A percentile compares a stretch with the other conserved stretches of the same genome.
Evolutionary conservation across 2,797 vertebrate species (phyloP).

Genomic region (Rhinella marina): DNA sequence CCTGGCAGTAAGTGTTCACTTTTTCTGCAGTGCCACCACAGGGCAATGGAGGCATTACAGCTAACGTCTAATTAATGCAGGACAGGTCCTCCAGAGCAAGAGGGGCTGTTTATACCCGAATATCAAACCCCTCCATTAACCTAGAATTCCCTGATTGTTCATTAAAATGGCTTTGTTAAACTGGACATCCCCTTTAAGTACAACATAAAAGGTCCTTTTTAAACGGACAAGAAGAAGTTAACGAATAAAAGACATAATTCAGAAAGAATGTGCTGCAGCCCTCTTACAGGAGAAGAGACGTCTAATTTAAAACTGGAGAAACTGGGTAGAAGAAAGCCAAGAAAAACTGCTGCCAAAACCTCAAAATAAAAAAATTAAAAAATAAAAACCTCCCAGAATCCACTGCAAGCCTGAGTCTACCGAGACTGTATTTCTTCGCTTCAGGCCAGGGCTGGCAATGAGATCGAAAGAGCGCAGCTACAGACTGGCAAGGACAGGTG

Average conservation of each 20-base stretch:
- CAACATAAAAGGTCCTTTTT: background rate
- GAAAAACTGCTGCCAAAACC: slow-evolving; percentile 31
- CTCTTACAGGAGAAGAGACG: background rate
- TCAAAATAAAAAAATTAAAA: background rate
- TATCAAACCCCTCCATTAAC: background rate
- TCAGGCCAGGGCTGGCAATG: background rate
- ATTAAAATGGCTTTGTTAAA: background rate
- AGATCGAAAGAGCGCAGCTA: background rate
- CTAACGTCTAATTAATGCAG: background rate
- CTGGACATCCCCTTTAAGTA: background rate
- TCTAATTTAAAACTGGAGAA: slow-evolving; percentile 40
- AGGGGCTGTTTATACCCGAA: no score
- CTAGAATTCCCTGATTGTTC: background rate
- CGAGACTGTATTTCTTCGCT: background rate
- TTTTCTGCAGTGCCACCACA: background rate
- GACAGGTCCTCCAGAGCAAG: background rate
- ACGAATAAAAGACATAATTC: slow-evolving; percentile 22
- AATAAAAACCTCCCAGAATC: slow-evolving; percentile 30
- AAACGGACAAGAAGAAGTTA: slow-evolving; percentile 7
- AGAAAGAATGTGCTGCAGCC: slow-evolving; percentile 27
- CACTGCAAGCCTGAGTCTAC: background rate
- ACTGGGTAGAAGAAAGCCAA: slow-evolving; percentile 10
- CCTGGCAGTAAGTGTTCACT: no score
- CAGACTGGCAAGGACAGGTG: slow-evolving; percentile 59
- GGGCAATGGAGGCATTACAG: background rate